Base-by-base conservation (phyloP, 1,140 invertebrate species). In the Heliothis virescens region DNA sequence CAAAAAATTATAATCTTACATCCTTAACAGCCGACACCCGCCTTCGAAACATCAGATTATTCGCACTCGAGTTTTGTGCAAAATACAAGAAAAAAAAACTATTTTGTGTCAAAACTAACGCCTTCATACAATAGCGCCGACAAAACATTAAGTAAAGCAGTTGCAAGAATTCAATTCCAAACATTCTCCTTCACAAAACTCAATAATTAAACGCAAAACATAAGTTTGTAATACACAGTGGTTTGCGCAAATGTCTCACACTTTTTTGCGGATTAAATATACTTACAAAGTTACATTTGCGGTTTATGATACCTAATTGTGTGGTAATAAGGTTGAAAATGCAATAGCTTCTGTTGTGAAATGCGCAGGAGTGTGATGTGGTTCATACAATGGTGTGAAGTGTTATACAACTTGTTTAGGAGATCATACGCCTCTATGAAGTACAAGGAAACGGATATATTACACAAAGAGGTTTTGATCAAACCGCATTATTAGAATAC, bases 71-170 rank as follows among this genome's bases (percentile, higher is more conserved):
- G 15, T 41, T 79, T 80, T 82, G 81, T 72, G 63, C 81, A 82
- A 82, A 78, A 82, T 67, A 69, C 71, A 26, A 55, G 2, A 57
- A 78, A 59, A 67, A 74, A 59, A 60, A 71, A 72, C 13, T 3
- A 21, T 59, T 55, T 79, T 77, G 81, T 79, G 81, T 75, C 69
- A 79, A 82, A 82, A 79, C 69, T 82, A 75, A 82, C 81, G 18
- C 81, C 71, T 79, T 53, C 48, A 50, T 12, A 69, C 72, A 82
- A 79, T 15, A 62, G 52, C 21, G 1, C 12, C 41, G 34, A 2
- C 16, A 57, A 62, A 18, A 74, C 69, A 7, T 78, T 12, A 7
- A 77, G 29, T 21, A 1, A 13, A 75, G 72, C 60, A 18, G 41
- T 57, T 72, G 2, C 0, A 0, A 48, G 53, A 79, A n/a, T 55